A percentile compares a stretch with the other conserved stretches of the same genome.
Conservation (phyloP, 2,797 vertebrate genomes). For the Macroramphosus scolopax region DNA sequence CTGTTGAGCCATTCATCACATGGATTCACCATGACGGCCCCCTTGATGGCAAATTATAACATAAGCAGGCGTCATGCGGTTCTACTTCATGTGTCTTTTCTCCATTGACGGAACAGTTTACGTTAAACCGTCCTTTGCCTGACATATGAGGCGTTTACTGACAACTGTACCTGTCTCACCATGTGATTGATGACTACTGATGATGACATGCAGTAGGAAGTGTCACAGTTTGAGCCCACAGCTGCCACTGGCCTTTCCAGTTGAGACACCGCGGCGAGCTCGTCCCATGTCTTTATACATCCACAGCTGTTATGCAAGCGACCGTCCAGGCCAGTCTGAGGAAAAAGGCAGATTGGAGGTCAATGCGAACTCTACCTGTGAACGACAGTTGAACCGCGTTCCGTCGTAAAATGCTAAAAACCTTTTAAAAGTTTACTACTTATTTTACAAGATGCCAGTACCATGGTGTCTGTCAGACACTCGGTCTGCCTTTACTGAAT, state of each 20-base stretch:
- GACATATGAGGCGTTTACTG: slow-evolving; percentile 19
- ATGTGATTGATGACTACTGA: slow-evolving; percentile 17
- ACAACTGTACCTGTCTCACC: slow-evolving; percentile 21
- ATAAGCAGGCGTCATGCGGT: too few species aligned
- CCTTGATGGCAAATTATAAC: slow-evolving; percentile 4
- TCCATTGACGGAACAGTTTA: too few species aligned
- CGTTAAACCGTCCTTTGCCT: neutral
- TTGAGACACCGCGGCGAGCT: neutral
- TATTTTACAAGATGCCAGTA: neutral
- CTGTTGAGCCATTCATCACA: too few species aligned
- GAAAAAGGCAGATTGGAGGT: slow-evolving; percentile 4
- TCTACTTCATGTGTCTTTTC: too few species aligned
- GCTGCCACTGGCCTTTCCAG: slow-evolving; percentile 1
- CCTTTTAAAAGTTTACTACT: neutral
- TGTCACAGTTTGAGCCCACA: slow-evolving; percentile 15
- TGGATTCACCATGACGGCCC: slow-evolving; percentile 22
- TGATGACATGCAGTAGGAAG: slow-evolving; percentile 30
- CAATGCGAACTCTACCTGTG: slow-evolving; percentile 17
- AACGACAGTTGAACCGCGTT: slow-evolving; percentile 4
- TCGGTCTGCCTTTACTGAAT: neutral
- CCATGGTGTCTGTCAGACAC: too few species aligned
- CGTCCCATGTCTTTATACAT: neutral
- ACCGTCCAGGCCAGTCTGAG: too few species aligned
- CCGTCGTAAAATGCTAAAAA: too few species aligned
- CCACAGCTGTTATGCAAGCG: slow-evolving; percentile 14